A percentile compares a stretch with the other conserved stretches of the same genome.
phyloP scores from a whole-genome alignment of 2,888 invertebrate species.

The Lochmaea crataegi region DNA sequence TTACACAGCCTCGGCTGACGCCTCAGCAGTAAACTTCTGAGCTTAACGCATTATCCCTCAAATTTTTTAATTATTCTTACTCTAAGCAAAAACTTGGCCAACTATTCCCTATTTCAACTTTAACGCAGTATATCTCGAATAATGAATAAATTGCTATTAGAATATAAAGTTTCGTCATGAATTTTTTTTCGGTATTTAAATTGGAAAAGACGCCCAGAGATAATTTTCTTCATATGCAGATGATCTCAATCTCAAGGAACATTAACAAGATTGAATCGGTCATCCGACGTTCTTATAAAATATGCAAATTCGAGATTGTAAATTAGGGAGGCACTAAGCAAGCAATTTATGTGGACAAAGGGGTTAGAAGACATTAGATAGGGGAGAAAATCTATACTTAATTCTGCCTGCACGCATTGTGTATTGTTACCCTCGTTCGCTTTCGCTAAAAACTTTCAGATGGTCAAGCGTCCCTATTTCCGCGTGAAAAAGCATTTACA shows the following conservation, averaged over 20 bases:
- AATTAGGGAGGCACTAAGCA: constrained; percentile 58
- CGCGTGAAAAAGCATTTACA: constrained; percentile 37
- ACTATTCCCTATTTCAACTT: no score
- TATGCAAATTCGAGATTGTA: constrained; percentile 51
- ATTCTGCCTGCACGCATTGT: constrained; percentile 55
- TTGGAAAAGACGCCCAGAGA: not conserved
- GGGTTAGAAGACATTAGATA: constrained; percentile 59
- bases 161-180: no score
- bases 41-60: no score
- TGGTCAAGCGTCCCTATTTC: constrained; percentile 44
- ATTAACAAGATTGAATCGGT: constrained; percentile 44
- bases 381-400: constrained; percentile 62
- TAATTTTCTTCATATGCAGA: not conserved
- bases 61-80: no score
- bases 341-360: constrained; percentile 62
- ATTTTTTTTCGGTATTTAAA: no score
- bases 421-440: constrained; percentile 50
- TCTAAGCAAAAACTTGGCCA: no score
- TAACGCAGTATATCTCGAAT: no score
- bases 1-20: no score
- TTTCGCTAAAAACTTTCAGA: constrained; percentile 48
- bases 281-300: constrained; percentile 46
- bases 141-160: no score
- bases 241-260: constrained; percentile 39
- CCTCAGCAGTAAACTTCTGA: no score